Percentiles rank a stretch among this genome's conserved stretches.
phyloP scores from a whole-genome alignment of 1,140 invertebrate species.

The Limonius californicus region DNA sequence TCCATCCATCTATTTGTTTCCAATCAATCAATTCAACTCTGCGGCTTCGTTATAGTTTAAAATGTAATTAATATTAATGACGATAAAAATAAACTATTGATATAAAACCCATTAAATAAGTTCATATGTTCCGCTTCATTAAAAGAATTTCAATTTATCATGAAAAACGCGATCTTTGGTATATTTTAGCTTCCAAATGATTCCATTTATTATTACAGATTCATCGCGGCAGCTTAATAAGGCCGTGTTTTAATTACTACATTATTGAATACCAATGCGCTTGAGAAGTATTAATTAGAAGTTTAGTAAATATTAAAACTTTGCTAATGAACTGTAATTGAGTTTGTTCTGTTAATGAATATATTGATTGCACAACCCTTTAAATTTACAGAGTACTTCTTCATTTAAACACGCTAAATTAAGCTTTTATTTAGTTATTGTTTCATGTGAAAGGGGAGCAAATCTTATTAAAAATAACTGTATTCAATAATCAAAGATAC shows the following conservation, averaged over 20 bases:
- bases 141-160: too few species aligned
- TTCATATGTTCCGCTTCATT: too few species aligned
- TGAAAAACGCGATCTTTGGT: not conserved
- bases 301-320: conserved; percentile 46
- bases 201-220: conserved; percentile 7
- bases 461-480: conserved; percentile 6
- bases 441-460: conserved; percentile 2
- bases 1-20: too few species aligned
- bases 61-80: too few species aligned
- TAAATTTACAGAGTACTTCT: conserved; percentile 36
- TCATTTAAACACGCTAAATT: conserved; percentile 16
- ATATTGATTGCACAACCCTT: conserved; percentile 45
- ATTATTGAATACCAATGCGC: conserved; percentile 39
- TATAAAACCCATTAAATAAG: too few species aligned
- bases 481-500: not conserved
- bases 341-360: conserved; percentile 46
- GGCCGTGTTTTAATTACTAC: conserved; percentile 20
- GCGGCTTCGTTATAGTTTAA: too few species aligned
- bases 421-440: conserved; percentile 14
- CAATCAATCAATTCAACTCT: too few species aligned
- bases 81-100: too few species aligned
- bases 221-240: conserved; percentile 13
- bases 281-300: conserved; percentile 43
- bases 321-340: conserved; percentile 45
- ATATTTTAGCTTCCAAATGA: conserved; percentile 1